Evolutionary conservation across 1,140 invertebrate species (phyloP).

Genomic region (Cotesia typhae): DNA sequence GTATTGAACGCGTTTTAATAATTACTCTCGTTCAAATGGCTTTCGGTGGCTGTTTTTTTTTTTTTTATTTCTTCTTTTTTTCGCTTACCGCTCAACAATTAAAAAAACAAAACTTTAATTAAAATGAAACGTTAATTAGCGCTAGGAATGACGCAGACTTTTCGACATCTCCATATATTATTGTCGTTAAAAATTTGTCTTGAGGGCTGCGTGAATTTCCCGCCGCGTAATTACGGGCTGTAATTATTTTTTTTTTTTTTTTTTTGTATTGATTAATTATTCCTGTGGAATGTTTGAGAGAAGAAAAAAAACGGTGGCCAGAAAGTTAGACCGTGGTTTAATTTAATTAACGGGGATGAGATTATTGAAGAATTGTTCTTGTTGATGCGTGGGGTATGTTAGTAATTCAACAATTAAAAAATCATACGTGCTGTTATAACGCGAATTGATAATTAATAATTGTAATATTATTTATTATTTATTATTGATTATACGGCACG

Average conservation of each 20-base stretch:
- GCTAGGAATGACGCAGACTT: slow-evolving; percentile 28
- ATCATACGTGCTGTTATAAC: slow-evolving; percentile 8
- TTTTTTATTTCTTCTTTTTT: slow-evolving; percentile 39
- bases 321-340: not conserved
- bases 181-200: slow-evolving; percentile 29
- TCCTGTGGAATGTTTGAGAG: not conserved
- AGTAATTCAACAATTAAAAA: not conserved
- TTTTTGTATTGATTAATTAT: not conserved
- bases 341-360: not conserved
- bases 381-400: slow-evolving; percentile 14
- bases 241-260: not conserved
- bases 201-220: slow-evolving; percentile 33
- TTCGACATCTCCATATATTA: slow-evolving; percentile 33
- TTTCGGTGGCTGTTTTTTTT: not conserved
- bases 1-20: no score
- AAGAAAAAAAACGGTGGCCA: not conserved
- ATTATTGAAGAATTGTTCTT: not conserved
- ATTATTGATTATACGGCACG: slow-evolving; percentile 8
- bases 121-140: slow-evolving; percentile 7
- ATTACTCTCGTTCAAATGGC: not conserved
- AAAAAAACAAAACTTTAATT: no score
- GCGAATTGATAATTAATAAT: not conserved
- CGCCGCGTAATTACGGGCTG: not conserved
- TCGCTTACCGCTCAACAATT: not conserved
- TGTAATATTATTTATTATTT: not conserved